Evolutionary conservation across 2,888 invertebrate genomes (phyloP).

Genomic region (Eutolmus rufibarbis): DNA sequence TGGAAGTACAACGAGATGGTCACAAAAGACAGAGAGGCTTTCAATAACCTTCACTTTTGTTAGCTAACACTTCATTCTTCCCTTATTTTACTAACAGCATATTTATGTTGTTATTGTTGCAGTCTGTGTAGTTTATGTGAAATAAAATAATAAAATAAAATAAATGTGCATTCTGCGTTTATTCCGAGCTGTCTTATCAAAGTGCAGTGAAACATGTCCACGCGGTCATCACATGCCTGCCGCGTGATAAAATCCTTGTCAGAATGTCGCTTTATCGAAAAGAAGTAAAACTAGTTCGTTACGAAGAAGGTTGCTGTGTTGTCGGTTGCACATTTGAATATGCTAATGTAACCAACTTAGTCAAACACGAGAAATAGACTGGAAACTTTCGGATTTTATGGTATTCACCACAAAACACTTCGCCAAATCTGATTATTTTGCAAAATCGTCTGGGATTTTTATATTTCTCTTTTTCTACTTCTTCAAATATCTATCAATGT

Average conservation of each 20-base stretch:
- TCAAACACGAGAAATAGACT: not conserved
- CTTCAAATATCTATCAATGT: not conserved
- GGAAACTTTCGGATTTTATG: not conserved
- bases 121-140: slow-evolving; percentile 17
- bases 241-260: not conserved
- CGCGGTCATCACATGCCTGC: not conserved
- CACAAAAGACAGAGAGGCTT: slow-evolving; percentile 57
- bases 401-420: not conserved
- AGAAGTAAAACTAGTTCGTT: slow-evolving; percentile 23
- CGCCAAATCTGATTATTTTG: not conserved
- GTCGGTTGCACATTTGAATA: not conserved
- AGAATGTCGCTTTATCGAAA: not conserved
- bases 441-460: not conserved
- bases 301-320: not conserved
- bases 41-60: slow-evolving; percentile 60
- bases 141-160: not conserved
- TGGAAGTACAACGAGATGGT: slow-evolving; percentile 62
- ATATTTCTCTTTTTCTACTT: not conserved
- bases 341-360: not conserved
- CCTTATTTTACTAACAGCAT: slow-evolving; percentile 5
- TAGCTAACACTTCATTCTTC: slow-evolving; percentile 48
- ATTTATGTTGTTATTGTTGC: not conserved
- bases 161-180: not conserved
- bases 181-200: not conserved
- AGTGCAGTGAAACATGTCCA: not conserved